These are phyloP conservation scores for Uria aalge DNA, from an alignment of 2,113 vertebrate species.

Conservation along the genomic window DNA sequence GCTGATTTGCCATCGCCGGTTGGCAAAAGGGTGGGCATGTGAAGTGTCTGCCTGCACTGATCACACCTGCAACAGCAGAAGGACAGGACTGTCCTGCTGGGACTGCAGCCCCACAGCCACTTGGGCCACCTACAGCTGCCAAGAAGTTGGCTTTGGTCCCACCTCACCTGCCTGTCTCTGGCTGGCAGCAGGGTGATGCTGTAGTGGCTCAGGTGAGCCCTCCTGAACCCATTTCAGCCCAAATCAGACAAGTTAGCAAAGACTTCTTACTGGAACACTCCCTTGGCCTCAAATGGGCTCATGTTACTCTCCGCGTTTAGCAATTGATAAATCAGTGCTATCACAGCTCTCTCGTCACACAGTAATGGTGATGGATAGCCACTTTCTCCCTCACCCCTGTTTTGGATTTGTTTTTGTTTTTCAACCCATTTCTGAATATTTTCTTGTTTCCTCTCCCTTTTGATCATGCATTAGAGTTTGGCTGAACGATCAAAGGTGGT, in stretches of 20 bases:
- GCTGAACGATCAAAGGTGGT: background rate
- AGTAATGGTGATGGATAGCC: background rate
- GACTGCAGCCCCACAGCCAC: background rate
- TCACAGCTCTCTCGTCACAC: background rate
- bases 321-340: background rate
- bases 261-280: background rate
- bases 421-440: background rate
- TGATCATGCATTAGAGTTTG: background rate
- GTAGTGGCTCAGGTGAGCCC: too few relatives aligned
- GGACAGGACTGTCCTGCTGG: background rate
- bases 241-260: background rate
- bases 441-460: background rate
- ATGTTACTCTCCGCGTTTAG: fast-evolving
- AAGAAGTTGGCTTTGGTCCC: background rate
- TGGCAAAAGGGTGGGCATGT: fast-evolving
- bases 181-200: background rate
- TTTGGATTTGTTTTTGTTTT: background rate
- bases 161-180: background rate
- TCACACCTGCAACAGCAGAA: background rate
- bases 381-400: background rate
- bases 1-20: fast-evolving
- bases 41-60: background rate
- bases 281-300: background rate
- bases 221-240: background rate
- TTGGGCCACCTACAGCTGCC: background rate